Conservation (phyloP, 1,140 invertebrate genomes). For the Drosophila mayri region DNA sequence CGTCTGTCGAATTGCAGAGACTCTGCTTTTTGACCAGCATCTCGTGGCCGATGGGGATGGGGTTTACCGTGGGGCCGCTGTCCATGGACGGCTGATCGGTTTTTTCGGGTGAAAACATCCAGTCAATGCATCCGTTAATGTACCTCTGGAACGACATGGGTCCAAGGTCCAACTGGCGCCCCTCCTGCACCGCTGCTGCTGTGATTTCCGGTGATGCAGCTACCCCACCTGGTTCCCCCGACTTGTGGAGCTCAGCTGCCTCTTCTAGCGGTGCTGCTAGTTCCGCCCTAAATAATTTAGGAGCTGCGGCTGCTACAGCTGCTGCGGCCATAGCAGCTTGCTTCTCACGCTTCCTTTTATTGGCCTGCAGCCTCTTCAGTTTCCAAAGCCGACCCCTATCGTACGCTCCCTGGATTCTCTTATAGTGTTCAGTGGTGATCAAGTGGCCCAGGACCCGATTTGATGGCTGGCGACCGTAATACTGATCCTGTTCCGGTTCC, state of each 20-base stretch:
- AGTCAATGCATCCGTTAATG: not conserved
- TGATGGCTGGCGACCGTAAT: not conserved
- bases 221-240: not conserved
- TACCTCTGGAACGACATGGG: not conserved
- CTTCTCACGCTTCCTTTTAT: not conserved
- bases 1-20: not conserved
- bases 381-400: not conserved
- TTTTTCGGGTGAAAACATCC: not conserved
- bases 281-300: not conserved
- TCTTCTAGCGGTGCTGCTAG: not conserved
- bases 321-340: not conserved
- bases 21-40: not conserved
- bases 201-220: not conserved
- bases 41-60: conserved; percentile 20
- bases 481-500: not conserved
- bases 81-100: not conserved
- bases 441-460: not conserved
- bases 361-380: not conserved
- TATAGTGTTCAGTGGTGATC: not conserved
- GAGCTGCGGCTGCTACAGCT: not conserved
- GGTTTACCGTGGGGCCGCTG: not conserved
- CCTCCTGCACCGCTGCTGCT: rapidly evolving
- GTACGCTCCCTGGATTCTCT: not conserved
- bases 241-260: not conserved
- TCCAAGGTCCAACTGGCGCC: not conserved